Percentiles rank a stretch among this genome's conserved stretches.
Conservation (phyloP, 2,113 vertebrate genomes). For the Anhinga anhinga region DNA sequence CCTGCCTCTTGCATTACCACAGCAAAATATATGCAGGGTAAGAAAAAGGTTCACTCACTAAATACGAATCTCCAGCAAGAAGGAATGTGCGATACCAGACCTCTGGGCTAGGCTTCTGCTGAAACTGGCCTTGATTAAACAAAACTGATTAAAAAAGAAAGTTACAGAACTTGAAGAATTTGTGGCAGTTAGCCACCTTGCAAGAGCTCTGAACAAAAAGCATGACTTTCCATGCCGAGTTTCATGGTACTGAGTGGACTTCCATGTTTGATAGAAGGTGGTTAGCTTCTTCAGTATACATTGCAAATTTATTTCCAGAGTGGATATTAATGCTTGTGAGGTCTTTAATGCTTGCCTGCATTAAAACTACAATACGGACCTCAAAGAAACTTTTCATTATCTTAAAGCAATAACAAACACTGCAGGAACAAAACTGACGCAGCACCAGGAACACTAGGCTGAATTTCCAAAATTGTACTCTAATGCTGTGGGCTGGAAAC, state of each 20-base stretch:
- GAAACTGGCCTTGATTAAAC: neutral
- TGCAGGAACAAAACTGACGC: neutral
- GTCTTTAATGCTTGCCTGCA: neutral
- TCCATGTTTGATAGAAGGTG: neutral
- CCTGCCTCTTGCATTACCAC: neutral
- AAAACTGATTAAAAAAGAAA: neutral
- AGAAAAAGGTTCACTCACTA: neutral
- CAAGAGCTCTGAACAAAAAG: neutral
- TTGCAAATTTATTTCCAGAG: neutral
- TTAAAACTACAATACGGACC: neutral
- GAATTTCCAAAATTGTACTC: neutral
- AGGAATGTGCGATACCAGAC: neutral
- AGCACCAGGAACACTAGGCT: neutral
- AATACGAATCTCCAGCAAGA: neutral
- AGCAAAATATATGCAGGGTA: neutral
- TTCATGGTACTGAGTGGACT: neutral
- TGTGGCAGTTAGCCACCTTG: neutral
- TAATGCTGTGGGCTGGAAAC: neutral
- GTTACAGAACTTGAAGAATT: neutral
- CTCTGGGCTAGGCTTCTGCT: neutral
- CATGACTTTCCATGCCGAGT: neutral
- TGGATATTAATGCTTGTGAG: neutral
- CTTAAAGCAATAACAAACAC: neutral
- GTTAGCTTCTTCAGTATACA: neutral
- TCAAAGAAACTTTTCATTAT: neutral